Evolutionary conservation across 2,113 vertebrate species (phyloP).

Genomic region (Albula glossodonta): DNA sequence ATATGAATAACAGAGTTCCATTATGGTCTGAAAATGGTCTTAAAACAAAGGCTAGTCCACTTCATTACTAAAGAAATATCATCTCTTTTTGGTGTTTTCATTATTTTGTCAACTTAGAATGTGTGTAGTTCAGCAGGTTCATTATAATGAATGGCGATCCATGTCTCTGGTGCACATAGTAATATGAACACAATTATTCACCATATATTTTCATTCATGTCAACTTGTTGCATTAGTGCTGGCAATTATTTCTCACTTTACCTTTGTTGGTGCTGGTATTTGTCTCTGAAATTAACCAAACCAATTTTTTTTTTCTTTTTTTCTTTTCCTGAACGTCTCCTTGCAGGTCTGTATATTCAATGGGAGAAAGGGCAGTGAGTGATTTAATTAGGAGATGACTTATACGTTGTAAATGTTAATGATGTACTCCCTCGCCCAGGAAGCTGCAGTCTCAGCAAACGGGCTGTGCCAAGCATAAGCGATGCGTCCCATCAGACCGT

Average conservation of each 20-base stretch:
- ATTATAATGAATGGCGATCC: neutral
- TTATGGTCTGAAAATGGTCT: no score
- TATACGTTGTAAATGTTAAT: constrained; percentile 15
- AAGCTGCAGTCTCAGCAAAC: constrained; percentile 11
- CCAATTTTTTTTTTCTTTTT: neutral
- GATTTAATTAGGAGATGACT: constrained; percentile 22
- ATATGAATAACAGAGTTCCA: no score
- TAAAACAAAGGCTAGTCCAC: no score
- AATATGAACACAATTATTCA: neutral
- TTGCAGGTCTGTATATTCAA: neutral
- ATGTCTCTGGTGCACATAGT: neutral
- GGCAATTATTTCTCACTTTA: neutral
- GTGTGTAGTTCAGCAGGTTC: neutral
- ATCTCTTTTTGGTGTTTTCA: no score
- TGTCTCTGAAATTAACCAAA: neutral
- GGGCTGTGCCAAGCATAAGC: neutral
- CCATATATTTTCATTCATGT: neutral
- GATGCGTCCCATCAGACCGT: neutral
- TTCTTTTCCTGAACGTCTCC: neutral
- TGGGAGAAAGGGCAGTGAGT: neutral
- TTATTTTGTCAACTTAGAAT: no score
- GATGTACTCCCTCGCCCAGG: neutral
- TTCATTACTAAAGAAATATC: no score
- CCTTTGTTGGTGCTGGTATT: neutral
- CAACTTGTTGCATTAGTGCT: neutral